Evolutionary conservation across 2,888 invertebrate species (phyloP).

Genomic region (Agrilus cyanescens): DNA sequence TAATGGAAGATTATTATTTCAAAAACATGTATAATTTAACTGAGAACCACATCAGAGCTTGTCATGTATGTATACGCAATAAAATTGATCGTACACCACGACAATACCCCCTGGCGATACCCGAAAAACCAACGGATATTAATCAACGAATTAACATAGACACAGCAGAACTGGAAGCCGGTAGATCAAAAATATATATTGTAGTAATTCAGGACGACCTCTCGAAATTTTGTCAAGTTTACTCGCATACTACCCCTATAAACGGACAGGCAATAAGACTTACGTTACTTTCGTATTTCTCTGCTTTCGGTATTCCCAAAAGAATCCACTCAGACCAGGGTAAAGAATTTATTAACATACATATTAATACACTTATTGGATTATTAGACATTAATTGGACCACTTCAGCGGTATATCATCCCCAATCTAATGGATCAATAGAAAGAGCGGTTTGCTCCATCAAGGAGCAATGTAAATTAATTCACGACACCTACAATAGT

Average conservation of each 20-base stretch:
- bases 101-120: neutral
- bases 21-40: too few relatives aligned
- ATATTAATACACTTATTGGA: slow-evolving; percentile 1
- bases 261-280: slow-evolving; percentile 6
- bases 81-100: too few relatives aligned
- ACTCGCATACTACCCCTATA: slow-evolving; percentile 21
- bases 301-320: slow-evolving; percentile 7
- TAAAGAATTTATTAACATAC: slow-evolving; percentile 12
- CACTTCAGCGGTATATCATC: slow-evolving; percentile 19
- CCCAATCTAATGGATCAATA: slow-evolving; percentile 13
- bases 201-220: slow-evolving; percentile 23
- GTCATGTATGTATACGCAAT: too few relatives aligned
- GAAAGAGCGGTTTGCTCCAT: too few relatives aligned
- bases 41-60: too few relatives aligned
- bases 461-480: too few relatives aligned
- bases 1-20: too few relatives aligned
- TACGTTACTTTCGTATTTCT: slow-evolving; percentile 2
- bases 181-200: slow-evolving; percentile 18
- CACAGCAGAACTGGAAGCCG: slow-evolving; percentile 19
- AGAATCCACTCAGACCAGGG: slow-evolving; percentile 11
- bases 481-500: too few relatives aligned
- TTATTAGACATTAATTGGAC: slow-evolving; percentile 20
- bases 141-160: slow-evolving; percentile 21
- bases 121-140: slow-evolving; percentile 22
- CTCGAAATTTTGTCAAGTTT: slow-evolving; percentile 22